These are phyloP conservation scores for Streptopelia turtur DNA, from an alignment of 2,797 vertebrate genomes.

Conservation along the genomic window DNA sequence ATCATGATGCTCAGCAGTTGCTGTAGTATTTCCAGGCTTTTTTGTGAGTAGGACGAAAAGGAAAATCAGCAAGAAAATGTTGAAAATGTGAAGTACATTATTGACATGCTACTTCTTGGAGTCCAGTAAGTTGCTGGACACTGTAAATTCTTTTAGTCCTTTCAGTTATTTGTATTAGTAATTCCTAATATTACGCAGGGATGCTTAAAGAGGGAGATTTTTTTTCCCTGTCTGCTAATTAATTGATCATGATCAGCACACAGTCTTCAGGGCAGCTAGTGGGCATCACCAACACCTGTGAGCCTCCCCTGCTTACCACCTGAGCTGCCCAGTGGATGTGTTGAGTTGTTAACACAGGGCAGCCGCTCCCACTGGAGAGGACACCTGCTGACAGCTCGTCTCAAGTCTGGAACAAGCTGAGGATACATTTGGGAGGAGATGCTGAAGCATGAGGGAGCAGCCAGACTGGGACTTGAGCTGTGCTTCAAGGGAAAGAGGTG, in stretches of 20 bases:
- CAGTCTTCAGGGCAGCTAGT: neutral
- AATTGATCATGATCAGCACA: neutral
- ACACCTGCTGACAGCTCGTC: neutral
- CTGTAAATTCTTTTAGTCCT: neutral
- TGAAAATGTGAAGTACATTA: neutral
- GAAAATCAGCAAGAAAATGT: neutral
- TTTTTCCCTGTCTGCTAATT: neutral
- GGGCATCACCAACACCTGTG: neutral
- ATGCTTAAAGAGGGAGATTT: neutral
- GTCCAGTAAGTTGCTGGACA: neutral
- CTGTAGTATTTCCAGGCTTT: neutral
- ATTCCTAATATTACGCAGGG: neutral
- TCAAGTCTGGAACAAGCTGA: neutral
- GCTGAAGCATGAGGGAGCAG: neutral
- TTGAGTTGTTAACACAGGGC: neutral
- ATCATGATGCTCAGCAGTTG: neutral
- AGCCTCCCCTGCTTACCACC: neutral
- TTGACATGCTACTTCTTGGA: neutral
- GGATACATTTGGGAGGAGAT: neutral
- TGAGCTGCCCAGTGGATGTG: neutral
- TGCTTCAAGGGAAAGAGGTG: neutral
- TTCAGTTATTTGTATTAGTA: neutral
- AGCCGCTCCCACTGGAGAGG: neutral
- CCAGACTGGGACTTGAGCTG: neutral
- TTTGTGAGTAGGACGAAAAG: neutral